Evolutionary conservation across 2,888 invertebrate genomes (phyloP), one percentile per base, ranked within the genome.

Genomic region (Patella caerulea): DNA sequence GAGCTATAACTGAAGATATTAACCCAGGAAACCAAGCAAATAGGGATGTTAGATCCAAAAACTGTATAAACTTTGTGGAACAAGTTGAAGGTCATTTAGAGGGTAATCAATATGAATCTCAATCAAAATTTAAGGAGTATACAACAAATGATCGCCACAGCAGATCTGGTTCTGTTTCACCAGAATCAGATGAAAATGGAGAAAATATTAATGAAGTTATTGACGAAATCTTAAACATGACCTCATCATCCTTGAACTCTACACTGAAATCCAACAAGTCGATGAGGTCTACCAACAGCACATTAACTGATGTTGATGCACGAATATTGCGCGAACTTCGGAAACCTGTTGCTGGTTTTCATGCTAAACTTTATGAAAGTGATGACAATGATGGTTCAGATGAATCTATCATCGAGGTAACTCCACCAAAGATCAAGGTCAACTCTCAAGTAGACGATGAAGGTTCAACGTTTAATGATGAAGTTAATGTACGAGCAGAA

Each of bases 161-260:
- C 52, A 17, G 53, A 15, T n/a, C 19, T 71, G 34, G 71, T 71
- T 29, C 9, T 45, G 45, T 45, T 45, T 45, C 45, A 45, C 45
- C 45, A 45, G 81, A 81, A 34, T 76, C 80, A 54, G 72, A 76
- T 53, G 82, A 84, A 19, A 79, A 82, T 53, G 83, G 86, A 69
- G 85, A 86, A 34, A 85, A 88, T 59, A 84, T 90, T 56, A 85
- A 88, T 74, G 86, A 86, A 54, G 88, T 86, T n/a, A 88, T 90
- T 75, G 87, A 89, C 71, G 90, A 90, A 78, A 90, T 90, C 56
- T 79, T 90, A 19, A 88, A 83, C 70, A 83, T 84, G 65, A 88
- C 87, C 12, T 77, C 83, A 29, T 81, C 86, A 1, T 84, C 84
- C 19, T 73, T 82, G 29, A 80, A 79, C 17, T 87, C 86, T 1